phyloP scores from a whole-genome alignment of 2,797 vertebrate species.

The Streptopelia turtur region DNA sequence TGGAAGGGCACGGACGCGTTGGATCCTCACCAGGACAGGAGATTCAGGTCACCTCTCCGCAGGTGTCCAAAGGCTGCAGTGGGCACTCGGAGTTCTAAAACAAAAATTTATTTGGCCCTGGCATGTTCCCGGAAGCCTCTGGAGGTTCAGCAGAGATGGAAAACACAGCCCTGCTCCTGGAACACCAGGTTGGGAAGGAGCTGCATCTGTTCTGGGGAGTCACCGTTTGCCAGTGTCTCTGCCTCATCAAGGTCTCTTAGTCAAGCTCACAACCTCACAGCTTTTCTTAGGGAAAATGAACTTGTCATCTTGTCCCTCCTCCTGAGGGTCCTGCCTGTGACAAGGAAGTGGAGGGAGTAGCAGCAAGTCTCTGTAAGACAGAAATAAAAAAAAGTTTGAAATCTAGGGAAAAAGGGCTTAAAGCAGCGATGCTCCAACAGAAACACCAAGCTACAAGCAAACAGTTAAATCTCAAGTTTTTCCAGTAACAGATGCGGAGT shows the following conservation, averaged over 20 bases:
- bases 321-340: neutral
- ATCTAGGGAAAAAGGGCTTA: neutral
- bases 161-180: neutral
- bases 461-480: neutral
- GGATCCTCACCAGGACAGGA: rapidly evolving
- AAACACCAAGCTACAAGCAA: neutral
- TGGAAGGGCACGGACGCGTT: neutral
- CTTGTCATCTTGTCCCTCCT: neutral
- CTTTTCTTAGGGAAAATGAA: neutral
- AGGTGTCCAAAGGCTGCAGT: neutral
- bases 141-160: neutral
- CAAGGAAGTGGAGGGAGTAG: neutral
- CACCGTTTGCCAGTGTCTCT: neutral
- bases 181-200: rapidly evolving
- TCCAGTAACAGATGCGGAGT: neutral
- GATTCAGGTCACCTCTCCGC: neutral
- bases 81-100: neutral
- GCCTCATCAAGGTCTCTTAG: neutral
- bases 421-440: neutral
- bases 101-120: neutral
- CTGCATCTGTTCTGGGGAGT: neutral
- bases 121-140: rapidly evolving
- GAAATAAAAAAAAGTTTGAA: neutral
- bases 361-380: neutral
- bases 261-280: neutral